These are phyloP conservation scores for Vespertilio murinus DNA, from an alignment of 2,797 vertebrate species.

Conservation along the genomic window DNA sequence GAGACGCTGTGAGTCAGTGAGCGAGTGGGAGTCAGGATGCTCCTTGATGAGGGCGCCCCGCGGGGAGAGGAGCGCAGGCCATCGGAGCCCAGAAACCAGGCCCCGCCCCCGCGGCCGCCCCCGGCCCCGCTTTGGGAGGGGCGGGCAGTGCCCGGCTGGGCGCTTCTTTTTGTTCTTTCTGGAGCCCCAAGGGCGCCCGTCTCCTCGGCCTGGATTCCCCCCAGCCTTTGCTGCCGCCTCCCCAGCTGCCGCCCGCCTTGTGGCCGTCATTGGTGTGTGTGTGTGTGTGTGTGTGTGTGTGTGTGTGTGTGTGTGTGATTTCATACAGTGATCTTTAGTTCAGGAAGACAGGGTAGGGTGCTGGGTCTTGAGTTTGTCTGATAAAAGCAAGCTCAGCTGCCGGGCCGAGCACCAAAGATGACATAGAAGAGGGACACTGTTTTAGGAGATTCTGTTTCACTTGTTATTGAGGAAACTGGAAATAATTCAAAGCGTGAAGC, in stretches of 20 bases:
- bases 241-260: too few species aligned
- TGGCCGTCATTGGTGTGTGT: not conserved
- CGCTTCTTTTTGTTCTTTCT: too few species aligned
- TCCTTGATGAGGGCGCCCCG: too few species aligned
- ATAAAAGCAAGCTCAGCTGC: not conserved
- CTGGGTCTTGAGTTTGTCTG: not conserved
- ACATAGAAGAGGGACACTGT: not conserved
- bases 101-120: too few species aligned
- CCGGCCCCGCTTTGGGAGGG: too few species aligned
- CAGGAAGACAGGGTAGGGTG: not conserved
- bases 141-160: too few species aligned
- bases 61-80: too few species aligned
- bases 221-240: not conserved
- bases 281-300: not conserved
- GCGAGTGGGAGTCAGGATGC: too few species aligned
- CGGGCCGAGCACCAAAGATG: not conserved
- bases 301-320: not conserved
- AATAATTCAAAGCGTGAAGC: not conserved
- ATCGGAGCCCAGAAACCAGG: too few species aligned
- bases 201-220: not conserved
- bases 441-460: not conserved
- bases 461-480: constrained; percentile 25
- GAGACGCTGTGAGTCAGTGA: too few species aligned
- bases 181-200: not conserved
- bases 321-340: not conserved